phyloP scores from a whole-genome alignment of 2,797 vertebrate genomes.

The Hippopotamyrus pictus region DNA sequence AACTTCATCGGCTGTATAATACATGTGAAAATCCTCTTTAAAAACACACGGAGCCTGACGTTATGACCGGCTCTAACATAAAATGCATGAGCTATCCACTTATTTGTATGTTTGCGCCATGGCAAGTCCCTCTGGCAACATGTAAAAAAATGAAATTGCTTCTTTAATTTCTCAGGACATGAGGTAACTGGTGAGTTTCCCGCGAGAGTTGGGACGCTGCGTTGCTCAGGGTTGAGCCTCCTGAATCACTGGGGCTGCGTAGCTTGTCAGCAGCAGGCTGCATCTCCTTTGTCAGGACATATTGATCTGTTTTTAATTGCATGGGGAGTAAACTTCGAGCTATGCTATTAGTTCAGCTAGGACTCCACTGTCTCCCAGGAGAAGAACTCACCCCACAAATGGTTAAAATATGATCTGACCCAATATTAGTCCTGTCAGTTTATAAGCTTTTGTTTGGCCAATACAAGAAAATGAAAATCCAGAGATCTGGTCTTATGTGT shows the following conservation, averaged over 20 bases:
- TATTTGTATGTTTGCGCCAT: background rate
- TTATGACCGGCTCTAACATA: background rate
- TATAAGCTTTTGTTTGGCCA: slow-evolving; percentile 14
- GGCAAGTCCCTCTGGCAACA: background rate
- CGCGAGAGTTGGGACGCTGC: background rate
- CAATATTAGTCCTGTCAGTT: slow-evolving; percentile 15
- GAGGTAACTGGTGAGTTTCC: slow-evolving; percentile 4
- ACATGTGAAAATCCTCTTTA: slow-evolving; percentile 20
- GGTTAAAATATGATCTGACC: slow-evolving; percentile 22
- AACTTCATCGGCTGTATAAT: slow-evolving; percentile 5
- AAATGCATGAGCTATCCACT: background rate
- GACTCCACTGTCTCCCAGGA: background rate
- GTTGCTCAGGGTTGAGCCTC: slow-evolving; percentile 4
- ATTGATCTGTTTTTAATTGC: slow-evolving; percentile 29
- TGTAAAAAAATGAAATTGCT: slow-evolving; percentile 6
- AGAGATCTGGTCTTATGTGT: slow-evolving; percentile 49
- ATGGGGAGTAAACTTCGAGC: slow-evolving; percentile 15
- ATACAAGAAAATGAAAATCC: slow-evolving; percentile 42
- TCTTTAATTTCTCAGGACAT: background rate
- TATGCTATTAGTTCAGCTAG: slow-evolving; percentile 25
- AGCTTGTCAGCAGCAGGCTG: slow-evolving; percentile 11
- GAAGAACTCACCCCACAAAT: slow-evolving; percentile 9
- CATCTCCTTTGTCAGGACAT: slow-evolving; percentile 22
- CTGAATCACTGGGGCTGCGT: slow-evolving; percentile 13
- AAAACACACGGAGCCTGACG: slow-evolving; percentile 11